Base-by-base conservation (phyloP, 1,140 invertebrate genomes). In the Mamestra configurata region DNA sequence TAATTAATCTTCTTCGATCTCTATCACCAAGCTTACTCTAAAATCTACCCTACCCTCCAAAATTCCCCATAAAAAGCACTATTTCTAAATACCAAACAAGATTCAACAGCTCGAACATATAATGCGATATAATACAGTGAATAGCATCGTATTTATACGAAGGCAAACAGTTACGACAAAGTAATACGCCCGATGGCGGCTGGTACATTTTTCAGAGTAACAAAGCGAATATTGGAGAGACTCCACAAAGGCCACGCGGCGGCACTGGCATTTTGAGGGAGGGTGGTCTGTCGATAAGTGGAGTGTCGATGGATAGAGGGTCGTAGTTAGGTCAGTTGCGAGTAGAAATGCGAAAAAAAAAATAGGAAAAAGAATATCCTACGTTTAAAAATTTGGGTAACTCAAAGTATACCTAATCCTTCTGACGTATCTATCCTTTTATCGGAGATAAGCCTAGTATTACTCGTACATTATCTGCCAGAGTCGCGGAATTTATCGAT, bases 161-260 rank as follows among this genome's bases (percentile, higher is more conserved):
- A 89, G 84, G 86, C 88, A 93, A 93, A 92, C 89, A 92, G 90
- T 88, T 86, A 81, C 84, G 87, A 89, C 84, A 87, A 83, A 88
- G 86, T 88, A 86, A 82, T 87, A 86, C 84, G 79, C 72, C 72
- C 83, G 85, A 86, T 83, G 86, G 87, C 86, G 83, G 73, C 78
- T 46, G 84, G 88, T 88, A 89, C 86, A 86, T 92, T 92, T 93
- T 94, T 89, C 92, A 88, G 87, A 88, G 91, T 93, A 93, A 94
- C 92, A 94, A 94, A 94, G 93, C 91, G 93, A 93, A 92, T 94
- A 94, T 94, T 93, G 91, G 91, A 94, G 93, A 92, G 89, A 80
- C 83, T 87, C 89, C 91, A 92, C 92, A 93, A 92, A 93, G 93
- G 93, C 89, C 86, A 90, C 88, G 89, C 88, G 89, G 75, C 86